Evolutionary conservation across 2,797 vertebrate species (phyloP), one percentile per base, ranked within the genome.

Genomic region (Protonibea diacanthus): DNA sequence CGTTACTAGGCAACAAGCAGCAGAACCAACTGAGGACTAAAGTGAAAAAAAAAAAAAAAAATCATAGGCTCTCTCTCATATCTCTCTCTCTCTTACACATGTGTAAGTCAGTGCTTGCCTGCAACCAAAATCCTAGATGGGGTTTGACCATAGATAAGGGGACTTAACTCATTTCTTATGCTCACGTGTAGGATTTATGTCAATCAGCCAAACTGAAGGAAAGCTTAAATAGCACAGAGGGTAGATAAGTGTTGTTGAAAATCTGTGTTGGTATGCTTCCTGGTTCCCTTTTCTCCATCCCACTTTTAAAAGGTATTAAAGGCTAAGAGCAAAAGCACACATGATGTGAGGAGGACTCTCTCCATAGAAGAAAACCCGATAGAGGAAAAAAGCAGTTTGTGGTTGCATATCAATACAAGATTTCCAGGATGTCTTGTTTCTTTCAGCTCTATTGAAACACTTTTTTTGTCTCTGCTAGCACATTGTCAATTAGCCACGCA

Each of bases 1-100:
- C 77, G 95, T 96, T 94, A 94, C 95, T 89, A 95, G 92, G 95
- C 95, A 96, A 96, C 95, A 93, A 92, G 93, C 93, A 90, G 90
- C 89, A 89, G 92, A 94, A 88, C 93, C 91, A 92, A 94, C 92
- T 89, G 93, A 93, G 86, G 64, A 89, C 88, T 91, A 84, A 91
- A 91, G 82, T 80, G 74, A 82, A 89, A 86, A 88, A 89, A 33
- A 83, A 88, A 86, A 67, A 85, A 82, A 84, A 87, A 86, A 70
- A 72, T 86, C 80, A 89, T 78, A 71, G 79, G 66, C 23, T 48
- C 71, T 74, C 71, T 72, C 60, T 73, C 49, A n/a, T n/a, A n/a
- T 23, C 58, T 48, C 71, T 74, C 23, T 48, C 71, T 74, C 47
- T 23, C 48, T 62, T 69, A 71, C 85, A 86, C 65, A 85, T 81